Evolutionary conservation across 1,140 invertebrate genomes (phyloP).

Genomic region (Leucophenga varia): DNA sequence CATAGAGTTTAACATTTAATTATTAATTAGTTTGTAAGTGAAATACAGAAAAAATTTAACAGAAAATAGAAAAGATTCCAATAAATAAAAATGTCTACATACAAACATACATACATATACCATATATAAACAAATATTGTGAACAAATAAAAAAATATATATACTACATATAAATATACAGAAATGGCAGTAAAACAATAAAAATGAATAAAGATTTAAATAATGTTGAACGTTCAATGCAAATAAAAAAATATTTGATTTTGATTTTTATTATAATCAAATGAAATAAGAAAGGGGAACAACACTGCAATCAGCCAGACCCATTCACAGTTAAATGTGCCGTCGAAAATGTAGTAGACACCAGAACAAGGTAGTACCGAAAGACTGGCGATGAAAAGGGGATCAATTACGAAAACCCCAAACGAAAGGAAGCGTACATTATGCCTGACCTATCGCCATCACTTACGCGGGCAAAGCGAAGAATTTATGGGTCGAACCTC

Average conservation of each 20-base stretch:
- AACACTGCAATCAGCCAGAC: too few relatives aligned
- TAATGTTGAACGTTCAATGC: constrained; percentile 49
- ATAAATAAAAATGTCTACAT: constrained; percentile 24
- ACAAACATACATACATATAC: constrained; percentile 21
- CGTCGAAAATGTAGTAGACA: too few relatives aligned
- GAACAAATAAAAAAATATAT: background rate
- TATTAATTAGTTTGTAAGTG: constrained; percentile 49
- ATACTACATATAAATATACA: constrained; percentile 1
- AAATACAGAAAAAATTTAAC: constrained; percentile 13
- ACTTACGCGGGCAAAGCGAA: too few relatives aligned
- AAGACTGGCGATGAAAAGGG: too few relatives aligned
- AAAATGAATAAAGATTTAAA: constrained; percentile 51
- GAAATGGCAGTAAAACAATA: constrained; percentile 30
- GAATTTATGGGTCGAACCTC: too few relatives aligned
- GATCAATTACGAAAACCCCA: too few relatives aligned
- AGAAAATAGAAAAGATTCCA: constrained; percentile 14
- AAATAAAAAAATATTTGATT: constrained; percentile 21
- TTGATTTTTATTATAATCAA: constrained; percentile 5
- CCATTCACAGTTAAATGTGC: too few relatives aligned
- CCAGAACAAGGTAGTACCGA: too few relatives aligned
- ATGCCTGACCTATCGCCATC: too few relatives aligned
- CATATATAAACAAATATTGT: constrained; percentile 23
- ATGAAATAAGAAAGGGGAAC: too few relatives aligned
- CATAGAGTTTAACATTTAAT: constrained; percentile 35
- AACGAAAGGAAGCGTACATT: too few relatives aligned